Percentiles rank a stretch among this genome's conserved stretches.
These are phyloP conservation scores for Otis tarda DNA, from an alignment of 2,113 vertebrate genomes.

Conservation along the genomic window DNA sequence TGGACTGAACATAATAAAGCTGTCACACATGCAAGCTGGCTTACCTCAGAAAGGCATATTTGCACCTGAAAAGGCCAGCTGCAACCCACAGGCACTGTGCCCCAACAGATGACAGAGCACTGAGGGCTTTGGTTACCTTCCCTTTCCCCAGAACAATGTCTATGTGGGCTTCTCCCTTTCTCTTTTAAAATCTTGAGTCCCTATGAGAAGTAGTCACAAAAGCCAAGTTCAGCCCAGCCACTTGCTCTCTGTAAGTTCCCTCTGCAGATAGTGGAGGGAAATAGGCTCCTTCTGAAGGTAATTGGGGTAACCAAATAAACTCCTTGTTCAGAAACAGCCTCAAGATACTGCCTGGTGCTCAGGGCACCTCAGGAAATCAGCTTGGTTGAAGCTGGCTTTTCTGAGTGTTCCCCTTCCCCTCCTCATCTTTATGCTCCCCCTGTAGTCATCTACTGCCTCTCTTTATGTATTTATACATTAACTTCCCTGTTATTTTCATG, in stretches of 20 bases:
- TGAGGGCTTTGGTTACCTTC: rapidly evolving
- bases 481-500: background rate
- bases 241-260: rapidly evolving
- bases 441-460: background rate
- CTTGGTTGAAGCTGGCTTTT: background rate
- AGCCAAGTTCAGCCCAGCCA: background rate
- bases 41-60: background rate
- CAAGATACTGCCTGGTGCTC: background rate
- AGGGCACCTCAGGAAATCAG: background rate
- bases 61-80: background rate
- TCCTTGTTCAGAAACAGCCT: background rate
- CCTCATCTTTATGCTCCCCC: rapidly evolving
- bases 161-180: background rate
- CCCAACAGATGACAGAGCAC: background rate
- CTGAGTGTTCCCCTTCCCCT: background rate
- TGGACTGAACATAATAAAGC: background rate
- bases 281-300: background rate
- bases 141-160: background rate
- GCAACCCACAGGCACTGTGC: background rate
- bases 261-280: background rate
- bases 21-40: background rate
- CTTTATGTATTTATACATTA: background rate
- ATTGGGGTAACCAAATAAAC: background rate
- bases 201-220: background rate
- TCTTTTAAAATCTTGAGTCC: background rate